Evolutionary conservation across 2,888 invertebrate genomes (phyloP), one percentile per base, ranked within the genome.

Genomic region (Lepidochitona cinerea): DNA sequence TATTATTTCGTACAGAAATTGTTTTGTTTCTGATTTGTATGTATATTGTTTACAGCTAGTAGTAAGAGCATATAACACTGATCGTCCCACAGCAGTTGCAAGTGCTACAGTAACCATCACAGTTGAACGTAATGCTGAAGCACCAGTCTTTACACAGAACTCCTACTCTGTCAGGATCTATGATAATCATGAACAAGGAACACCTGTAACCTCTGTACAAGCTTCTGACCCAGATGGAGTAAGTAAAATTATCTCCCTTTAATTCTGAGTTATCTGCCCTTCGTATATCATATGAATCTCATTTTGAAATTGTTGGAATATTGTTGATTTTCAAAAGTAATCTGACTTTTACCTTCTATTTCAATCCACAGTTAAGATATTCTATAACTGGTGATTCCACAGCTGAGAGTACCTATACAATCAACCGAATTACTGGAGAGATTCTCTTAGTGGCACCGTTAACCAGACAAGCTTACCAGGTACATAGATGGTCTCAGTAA

Each of bases 1-100:
- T n/a, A n/a, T n/a, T n/a, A n/a, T n/a, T n/a, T n/a, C n/a, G n/a
- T n/a, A n/a, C n/a, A n/a, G n/a, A n/a, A n/a, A n/a, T n/a, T n/a
- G n/a, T n/a, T n/a, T n/a, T n/a, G n/a, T n/a, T n/a, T n/a, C n/a
- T n/a, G n/a, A n/a, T n/a, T n/a, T n/a, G n/a, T n/a, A n/a, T n/a
- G n/a, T 41, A 41, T 41, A 12, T 18, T 12, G 18, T 41, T 41
- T 41, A 9, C 76, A 85, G 85, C 73, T 84, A 41, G 74, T 79
- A 54, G 79, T 85, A 2, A 81, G 75, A 32, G 85, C 84, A 35
- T 83, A 79, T 68, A 84, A 85, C 75, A 80, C 76, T 70, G 70
- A 75, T 26, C 80, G 79, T 26, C 79, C 83, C 29, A 53, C 68
- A 5, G 72, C 74, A 29, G 78, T 80, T 68, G 83, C 81, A 73